phyloP scores from a whole-genome alignment of 2,113 vertebrate species.

The Ptilorrhoa leucosticta region DNA sequence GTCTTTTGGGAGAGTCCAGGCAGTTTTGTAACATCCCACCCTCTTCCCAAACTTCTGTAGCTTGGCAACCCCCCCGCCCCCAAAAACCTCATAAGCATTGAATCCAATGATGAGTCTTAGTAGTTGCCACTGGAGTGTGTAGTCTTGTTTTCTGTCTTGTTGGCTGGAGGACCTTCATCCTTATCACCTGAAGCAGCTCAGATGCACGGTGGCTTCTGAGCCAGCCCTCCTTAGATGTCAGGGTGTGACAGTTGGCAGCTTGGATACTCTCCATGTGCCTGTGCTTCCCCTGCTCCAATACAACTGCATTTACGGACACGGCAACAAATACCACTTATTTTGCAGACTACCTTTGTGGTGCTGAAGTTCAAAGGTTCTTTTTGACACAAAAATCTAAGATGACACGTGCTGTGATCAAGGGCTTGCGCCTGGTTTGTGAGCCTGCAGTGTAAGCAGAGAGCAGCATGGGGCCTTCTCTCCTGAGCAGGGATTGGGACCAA shows the following conservation, averaged over 20 bases:
- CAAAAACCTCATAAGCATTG: too few relatives aligned
- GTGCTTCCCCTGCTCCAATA: not conserved
- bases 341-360: not conserved
- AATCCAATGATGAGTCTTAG: not conserved
- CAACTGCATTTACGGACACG: not conserved
- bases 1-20: not conserved
- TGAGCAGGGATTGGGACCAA: not conserved
- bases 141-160: not conserved
- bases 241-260: accelerated
- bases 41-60: not conserved
- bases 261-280: accelerated
- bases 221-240: not conserved
- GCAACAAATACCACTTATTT: not conserved
- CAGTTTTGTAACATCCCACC: not conserved
- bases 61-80: not conserved
- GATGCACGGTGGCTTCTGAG: not conserved
- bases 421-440: not conserved
- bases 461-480: not conserved
- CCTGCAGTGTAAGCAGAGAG: not conserved
- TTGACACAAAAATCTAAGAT: not conserved
- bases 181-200: not conserved
- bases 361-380: constrained; percentile 4
- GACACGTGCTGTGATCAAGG: not conserved
- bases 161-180: not conserved
- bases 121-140: not conserved